Conservation (phyloP, 2,797 vertebrate genomes). For the Lepilemur ruficaudatus region DNA sequence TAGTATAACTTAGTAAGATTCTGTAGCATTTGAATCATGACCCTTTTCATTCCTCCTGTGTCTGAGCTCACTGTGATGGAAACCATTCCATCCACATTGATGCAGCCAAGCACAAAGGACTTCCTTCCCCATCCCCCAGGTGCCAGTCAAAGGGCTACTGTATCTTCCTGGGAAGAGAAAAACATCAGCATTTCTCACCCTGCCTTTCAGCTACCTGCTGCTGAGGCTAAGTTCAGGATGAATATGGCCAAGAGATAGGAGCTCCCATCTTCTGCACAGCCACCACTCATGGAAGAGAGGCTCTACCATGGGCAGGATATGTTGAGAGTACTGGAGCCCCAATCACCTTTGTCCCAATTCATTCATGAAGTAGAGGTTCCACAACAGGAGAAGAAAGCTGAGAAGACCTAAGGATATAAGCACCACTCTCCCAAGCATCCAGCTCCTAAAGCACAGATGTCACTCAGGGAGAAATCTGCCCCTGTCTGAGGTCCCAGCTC, state of each 20-base stretch:
- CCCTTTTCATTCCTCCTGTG: not conserved
- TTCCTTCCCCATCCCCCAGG: not conserved
- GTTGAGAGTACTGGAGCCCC: not conserved
- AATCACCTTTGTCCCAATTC: not conserved
- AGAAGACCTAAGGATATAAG: not conserved
- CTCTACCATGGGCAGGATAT: not conserved
- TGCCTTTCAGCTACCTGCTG: not conserved
- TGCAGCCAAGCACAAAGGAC: not conserved
- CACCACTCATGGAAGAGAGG: not conserved
- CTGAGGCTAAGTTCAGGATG: not conserved
- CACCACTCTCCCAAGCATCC: not conserved
- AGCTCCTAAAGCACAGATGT: not conserved
- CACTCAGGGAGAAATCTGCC: not conserved
- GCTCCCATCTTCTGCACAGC: not conserved
- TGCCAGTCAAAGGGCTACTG: not conserved
- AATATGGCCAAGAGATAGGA: not conserved
- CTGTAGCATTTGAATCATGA: not conserved
- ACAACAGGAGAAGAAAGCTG: not conserved
- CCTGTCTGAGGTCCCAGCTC: not conserved
- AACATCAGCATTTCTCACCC: not conserved
- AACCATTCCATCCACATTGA: not conserved
- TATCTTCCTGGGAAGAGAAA: not conserved
- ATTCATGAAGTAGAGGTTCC: not conserved
- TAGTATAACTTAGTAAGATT: not conserved
- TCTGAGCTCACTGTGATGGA: not conserved